Evolutionary conservation across 2,113 vertebrate species (phyloP).

Genomic region (Plecturocebus donacophilus): DNA sequence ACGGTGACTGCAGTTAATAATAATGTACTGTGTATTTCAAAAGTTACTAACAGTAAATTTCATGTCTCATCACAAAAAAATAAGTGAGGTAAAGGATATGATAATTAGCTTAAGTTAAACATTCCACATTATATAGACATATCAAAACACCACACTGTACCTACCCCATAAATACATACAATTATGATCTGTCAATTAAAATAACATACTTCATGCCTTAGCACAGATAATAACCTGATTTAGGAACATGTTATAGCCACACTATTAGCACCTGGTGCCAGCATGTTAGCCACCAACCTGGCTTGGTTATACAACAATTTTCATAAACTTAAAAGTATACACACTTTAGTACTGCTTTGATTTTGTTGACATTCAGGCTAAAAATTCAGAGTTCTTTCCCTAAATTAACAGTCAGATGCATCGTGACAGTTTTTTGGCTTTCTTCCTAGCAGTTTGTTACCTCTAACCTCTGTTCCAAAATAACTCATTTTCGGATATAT

Average conservation of each 20-base stretch:
- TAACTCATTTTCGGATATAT: conserved; percentile 21
- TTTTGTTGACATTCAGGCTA: background rate
- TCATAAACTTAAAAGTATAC: conserved; percentile 2
- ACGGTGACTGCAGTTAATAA: background rate
- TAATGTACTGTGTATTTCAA: background rate
- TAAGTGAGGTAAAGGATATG: background rate
- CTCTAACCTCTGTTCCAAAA: conserved; percentile 34
- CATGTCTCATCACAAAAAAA: background rate
- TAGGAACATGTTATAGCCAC: background rate
- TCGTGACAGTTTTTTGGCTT: conserved; percentile 26
- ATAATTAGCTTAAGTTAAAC: background rate
- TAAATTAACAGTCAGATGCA: background rate
- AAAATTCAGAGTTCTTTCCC: background rate
- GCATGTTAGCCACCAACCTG: background rate
- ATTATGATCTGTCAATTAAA: background rate
- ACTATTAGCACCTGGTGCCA: background rate
- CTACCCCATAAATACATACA: background rate
- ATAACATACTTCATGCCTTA: background rate
- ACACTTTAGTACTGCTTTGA: background rate
- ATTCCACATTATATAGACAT: background rate
- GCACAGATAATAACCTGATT: background rate
- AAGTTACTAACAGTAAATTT: background rate
- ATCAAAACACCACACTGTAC: background rate
- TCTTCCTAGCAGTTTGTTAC: conserved; percentile 27
- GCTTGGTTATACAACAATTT: background rate